Evolutionary conservation across 2,888 invertebrate species (phyloP).

Genomic region (Drosophila aldrichi): DNA sequence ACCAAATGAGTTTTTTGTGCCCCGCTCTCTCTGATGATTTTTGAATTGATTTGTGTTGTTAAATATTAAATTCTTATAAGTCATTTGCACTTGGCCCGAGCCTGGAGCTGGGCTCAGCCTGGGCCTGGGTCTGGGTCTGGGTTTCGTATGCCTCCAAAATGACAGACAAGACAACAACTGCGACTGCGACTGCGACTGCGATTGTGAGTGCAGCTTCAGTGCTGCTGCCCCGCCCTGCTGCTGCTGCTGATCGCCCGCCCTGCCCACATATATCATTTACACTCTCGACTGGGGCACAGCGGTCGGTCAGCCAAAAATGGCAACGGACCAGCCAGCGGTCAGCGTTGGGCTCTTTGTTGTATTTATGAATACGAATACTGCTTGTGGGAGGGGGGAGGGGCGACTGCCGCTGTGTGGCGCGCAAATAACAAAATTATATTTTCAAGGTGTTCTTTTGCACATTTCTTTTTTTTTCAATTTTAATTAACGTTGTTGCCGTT

Average conservation of each 20-base stretch:
- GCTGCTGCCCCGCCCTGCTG: constrained; percentile 38
- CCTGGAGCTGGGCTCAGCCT: constrained; percentile 6
- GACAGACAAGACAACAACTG: constrained; percentile 68
- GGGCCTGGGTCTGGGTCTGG: no score
- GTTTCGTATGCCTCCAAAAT: constrained; percentile 69
- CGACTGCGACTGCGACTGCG: constrained; percentile 20
- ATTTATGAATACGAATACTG: constrained; percentile 56
- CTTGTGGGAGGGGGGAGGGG: constrained; percentile 6
- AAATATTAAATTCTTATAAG: constrained; percentile 84
- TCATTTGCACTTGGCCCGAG: constrained; percentile 77
- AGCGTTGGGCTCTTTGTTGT: constrained; percentile 48
- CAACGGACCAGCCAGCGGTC: constrained; percentile 49
- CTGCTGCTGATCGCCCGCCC: constrained; percentile 34
- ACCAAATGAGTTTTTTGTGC: constrained; percentile 74
- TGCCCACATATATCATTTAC: constrained; percentile 80
- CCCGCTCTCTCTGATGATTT: constrained; percentile 76
- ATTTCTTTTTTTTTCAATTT: constrained; percentile 73
- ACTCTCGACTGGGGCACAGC: constrained; percentile 73
- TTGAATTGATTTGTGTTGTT: constrained; percentile 83
- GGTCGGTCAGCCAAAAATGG: constrained; percentile 78
- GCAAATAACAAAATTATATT: constrained; percentile 79
- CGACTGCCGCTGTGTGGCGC: constrained; percentile 64
- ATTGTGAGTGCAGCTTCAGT: constrained; percentile 32
- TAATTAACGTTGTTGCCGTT: constrained; percentile 66
- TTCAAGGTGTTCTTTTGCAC: constrained; percentile 77